These are phyloP conservation scores for Rhynchonycteris naso DNA, from an alignment of 2,797 vertebrate species.

Conservation along the genomic window DNA sequence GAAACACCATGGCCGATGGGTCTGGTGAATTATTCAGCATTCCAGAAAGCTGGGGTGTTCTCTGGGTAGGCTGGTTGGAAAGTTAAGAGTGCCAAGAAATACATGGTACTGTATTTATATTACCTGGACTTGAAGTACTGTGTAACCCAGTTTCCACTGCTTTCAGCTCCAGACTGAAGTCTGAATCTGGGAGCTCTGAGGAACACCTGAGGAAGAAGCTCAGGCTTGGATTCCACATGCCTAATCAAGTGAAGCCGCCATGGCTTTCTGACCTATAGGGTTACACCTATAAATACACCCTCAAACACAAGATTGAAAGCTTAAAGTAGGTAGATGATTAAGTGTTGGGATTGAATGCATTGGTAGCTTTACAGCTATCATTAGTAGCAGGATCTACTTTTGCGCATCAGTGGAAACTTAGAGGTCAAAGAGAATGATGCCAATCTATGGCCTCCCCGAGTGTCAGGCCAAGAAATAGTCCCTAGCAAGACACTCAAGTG, in stretches of 20 bases:
- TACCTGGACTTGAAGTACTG: conserved; percentile 60
- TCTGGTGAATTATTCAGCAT: conserved; percentile 71
- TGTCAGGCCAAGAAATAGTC: neutral
- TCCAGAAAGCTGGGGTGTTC: conserved; percentile 64
- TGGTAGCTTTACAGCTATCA: neutral
- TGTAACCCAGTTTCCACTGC: conserved; percentile 55
- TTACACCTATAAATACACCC: neutral
- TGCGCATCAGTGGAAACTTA: neutral
- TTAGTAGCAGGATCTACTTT: neutral
- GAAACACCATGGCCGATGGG: conserved; percentile 48
- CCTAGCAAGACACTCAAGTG: neutral
- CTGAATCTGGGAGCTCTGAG: conserved; percentile 25
- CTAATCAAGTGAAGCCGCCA: neutral
- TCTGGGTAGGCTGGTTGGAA: conserved; percentile 63
- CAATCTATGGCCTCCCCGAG: neutral
- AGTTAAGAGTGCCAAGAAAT: conserved; percentile 69
- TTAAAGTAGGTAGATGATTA: neutral
- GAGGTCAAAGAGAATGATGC: neutral
- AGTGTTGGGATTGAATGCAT: neutral
- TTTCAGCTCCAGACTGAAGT: conserved; percentile 53
- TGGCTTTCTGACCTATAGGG: neutral
- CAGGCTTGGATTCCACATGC: neutral
- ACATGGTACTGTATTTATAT: conserved; percentile 63
- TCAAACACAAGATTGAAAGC: conserved; percentile 15
- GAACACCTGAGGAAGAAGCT: neutral